These are phyloP conservation scores for Hyles lineata DNA, from an alignment of 2,888 invertebrate species.

Conservation along the genomic window DNA sequence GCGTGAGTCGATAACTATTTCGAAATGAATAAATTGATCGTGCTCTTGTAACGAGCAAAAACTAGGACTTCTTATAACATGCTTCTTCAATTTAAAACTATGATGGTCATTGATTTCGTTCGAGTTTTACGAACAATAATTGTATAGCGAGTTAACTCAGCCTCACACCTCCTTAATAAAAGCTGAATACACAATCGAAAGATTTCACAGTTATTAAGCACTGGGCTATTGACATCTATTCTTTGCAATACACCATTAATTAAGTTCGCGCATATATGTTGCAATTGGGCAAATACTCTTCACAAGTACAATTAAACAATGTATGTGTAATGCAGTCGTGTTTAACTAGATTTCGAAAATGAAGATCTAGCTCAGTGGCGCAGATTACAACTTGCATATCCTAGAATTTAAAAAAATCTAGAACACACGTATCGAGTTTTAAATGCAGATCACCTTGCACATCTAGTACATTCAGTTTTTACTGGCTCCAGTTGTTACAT, in stretches of 20 bases:
- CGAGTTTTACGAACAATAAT: background rate
- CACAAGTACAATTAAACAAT: slow-evolving; percentile 5
- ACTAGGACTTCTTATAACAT: slow-evolving; percentile 3
- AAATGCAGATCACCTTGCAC: slow-evolving; percentile 3
- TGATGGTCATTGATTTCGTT: background rate
- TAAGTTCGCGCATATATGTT: background rate
- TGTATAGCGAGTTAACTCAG: background rate
- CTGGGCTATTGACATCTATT: slow-evolving; percentile 8
- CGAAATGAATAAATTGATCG: slow-evolving; percentile 1
- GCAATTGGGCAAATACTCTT: slow-evolving; percentile 3
- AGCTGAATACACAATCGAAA: background rate
- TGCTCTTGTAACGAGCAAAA: slow-evolving; percentile 1
- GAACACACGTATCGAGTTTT: background rate
- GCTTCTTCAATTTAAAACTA: background rate
- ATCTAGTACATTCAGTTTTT: background rate
- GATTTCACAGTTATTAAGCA: background rate
- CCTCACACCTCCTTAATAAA: slow-evolving; percentile 3
- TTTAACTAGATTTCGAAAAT: slow-evolving; percentile 7
- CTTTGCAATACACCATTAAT: background rate
- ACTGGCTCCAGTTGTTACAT: background rate
- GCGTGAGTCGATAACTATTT: background rate
- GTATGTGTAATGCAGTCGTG: background rate
- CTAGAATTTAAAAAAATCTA: slow-evolving; percentile 17
- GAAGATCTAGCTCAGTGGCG: slow-evolving; percentile 3
- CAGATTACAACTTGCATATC: background rate